Evolutionary conservation across 1,140 invertebrate genomes (phyloP), one percentile per base, ranked within the genome.

Genomic region (Drosophila cardini): DNA sequence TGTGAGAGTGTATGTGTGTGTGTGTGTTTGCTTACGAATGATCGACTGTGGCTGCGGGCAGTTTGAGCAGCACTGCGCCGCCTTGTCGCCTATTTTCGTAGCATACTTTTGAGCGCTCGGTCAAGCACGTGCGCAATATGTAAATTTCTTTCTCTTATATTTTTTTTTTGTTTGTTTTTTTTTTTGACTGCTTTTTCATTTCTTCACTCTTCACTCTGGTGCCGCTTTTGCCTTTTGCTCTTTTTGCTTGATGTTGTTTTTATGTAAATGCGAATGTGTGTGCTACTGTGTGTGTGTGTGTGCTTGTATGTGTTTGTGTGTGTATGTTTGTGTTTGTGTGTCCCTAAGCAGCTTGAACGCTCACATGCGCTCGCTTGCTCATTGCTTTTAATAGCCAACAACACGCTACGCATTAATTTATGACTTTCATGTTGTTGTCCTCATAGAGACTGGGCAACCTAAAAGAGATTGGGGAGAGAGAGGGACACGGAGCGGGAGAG

Each of bases 331-430:
- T 52, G 34, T 55, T 46, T 15, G 69, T 63, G 16, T 48, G 72
- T 42, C 68, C 79, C 82, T 87, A 82, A 82, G 79, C 76, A 83
- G 72, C 77, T 76, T 73, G 65, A 83, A 52, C 58, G 65, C 72
- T 78, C 76, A 80, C 83, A 87, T 89, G 79, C 86, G 83, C 84
- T 87, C 73, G 72, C 72, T 78, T 83, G 83, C 83, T 87, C 83
- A 87, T 89, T 87, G 83, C 83, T 87, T 86, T 87, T 87, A 87
- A 87, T 87, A 87, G 84, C 79, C 83, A 87, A 87, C 83, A 87
- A 83, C 84, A 87, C 80, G 83, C 83, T 74, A 87, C 86, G 83
- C 83, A 87, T 87, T 87, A 87, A 87, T 87, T 87, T 87, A 87
- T 89, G 83, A 87, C 81, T 87, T 57, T 48, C 57, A 57, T 57